Evolutionary conservation across 2,113 vertebrate genomes (phyloP).

Genomic region (Loxodonta africana): DNA sequence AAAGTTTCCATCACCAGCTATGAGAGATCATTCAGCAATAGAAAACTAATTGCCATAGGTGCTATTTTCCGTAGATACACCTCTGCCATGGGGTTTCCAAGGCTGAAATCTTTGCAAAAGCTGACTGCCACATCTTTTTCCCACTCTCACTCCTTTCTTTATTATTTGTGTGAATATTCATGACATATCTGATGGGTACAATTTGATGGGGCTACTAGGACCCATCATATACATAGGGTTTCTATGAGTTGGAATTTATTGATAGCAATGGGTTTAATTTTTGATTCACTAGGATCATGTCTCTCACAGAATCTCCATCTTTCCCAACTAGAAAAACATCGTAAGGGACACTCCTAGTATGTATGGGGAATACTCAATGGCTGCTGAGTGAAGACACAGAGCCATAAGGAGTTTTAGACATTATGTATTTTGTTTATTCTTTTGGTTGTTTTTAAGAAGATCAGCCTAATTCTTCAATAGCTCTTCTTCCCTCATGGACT

Average conservation of each 20-base stretch:
- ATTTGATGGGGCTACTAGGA: neutral
- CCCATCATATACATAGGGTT: no score
- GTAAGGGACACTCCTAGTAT: neutral
- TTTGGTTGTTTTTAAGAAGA: neutral
- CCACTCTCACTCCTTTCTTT: neutral
- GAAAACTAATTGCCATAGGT: no score
- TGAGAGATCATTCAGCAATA: no score
- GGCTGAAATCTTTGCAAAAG: no score
- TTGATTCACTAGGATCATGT: no score
- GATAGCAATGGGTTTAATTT: no score
- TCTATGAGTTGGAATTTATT: no score
- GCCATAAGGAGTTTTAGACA: no score
- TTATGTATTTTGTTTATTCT: neutral
- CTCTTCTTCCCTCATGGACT: neutral
- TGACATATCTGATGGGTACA: neutral
- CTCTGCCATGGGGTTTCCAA: no score
- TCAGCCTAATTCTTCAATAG: neutral
- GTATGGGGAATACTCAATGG: neutral
- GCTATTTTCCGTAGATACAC: no score
- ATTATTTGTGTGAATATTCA: neutral
- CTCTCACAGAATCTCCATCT: neutral
- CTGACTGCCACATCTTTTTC: neutral
- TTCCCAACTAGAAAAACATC: neutral
- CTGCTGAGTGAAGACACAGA: neutral
- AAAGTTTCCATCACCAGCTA: no score